phyloP scores from a whole-genome alignment of 1,140 invertebrate genomes.

The Scaptomyza pallida region DNA sequence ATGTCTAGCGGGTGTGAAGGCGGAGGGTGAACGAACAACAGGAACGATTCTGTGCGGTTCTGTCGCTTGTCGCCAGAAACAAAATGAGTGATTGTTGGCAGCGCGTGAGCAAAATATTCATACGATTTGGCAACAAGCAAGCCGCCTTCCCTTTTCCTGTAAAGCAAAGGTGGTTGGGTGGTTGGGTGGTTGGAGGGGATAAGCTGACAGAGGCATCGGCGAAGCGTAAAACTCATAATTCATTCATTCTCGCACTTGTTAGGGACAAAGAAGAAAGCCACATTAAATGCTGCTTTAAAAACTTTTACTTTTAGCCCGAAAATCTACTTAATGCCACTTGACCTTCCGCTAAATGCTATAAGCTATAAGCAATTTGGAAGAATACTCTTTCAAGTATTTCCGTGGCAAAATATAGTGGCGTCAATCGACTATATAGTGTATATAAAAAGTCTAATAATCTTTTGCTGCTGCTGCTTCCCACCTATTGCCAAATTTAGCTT shows the following conservation, averaged over 20 bases:
- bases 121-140: slow-evolving; percentile 51
- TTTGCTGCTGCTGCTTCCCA: background rate
- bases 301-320: slow-evolving; percentile 4
- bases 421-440: slow-evolving; percentile 7
- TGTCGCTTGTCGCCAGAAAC: slow-evolving; percentile 32
- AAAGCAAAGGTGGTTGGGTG: background rate
- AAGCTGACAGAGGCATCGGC: background rate
- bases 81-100: slow-evolving; percentile 78
- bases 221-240: slow-evolving; percentile 48
- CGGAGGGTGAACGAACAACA: too few relatives aligned
- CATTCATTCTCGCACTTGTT: slow-evolving; percentile 55
- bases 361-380: too few relatives aligned
- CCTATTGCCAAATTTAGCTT: slow-evolving; percentile 20
- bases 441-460: background rate
- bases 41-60: slow-evolving; percentile 1
- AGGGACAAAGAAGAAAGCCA: background rate
- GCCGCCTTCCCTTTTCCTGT: background rate
- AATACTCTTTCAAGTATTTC: slow-evolving; percentile 1
- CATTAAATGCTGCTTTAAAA: slow-evolving; percentile 5
- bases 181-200: background rate
- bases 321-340: slow-evolving; percentile 12
- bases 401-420: slow-evolving; percentile 25
- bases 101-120: slow-evolving; percentile 79
- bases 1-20: slow-evolving; percentile 29
- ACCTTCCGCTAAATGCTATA: slow-evolving; percentile 1